Evolutionary conservation across 2,113 vertebrate species (phyloP).

Genomic region (Hiodon alosoides): DNA sequence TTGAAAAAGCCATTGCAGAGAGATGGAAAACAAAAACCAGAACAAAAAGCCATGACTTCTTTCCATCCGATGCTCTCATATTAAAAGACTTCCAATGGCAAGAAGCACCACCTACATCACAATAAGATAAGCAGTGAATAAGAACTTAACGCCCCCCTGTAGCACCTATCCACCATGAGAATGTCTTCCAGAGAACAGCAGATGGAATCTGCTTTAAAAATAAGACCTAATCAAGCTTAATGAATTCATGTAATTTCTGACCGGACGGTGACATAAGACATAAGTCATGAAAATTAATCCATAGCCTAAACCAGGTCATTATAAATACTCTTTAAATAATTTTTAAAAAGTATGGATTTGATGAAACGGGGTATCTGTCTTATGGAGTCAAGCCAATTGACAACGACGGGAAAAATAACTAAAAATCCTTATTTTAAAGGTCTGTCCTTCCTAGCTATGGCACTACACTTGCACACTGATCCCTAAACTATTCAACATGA

Average conservation of each 20-base stretch:
- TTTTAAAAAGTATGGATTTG: constrained; percentile 47
- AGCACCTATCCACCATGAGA: constrained; percentile 34
- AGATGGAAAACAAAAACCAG: not conserved
- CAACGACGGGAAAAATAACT: constrained; percentile 40
- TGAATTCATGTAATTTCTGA: not conserved
- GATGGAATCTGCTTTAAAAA: constrained; percentile 41
- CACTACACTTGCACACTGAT: constrained; percentile 49
- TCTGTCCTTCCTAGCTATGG: constrained; percentile 60
- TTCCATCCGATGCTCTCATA: not conserved
- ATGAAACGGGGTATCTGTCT: constrained; percentile 49
- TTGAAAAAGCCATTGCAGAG: not conserved
- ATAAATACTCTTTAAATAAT: constrained; percentile 57
- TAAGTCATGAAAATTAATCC: not conserved
- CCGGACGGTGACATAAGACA: not conserved
- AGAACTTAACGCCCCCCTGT: constrained; percentile 15
- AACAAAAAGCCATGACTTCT: not conserved
- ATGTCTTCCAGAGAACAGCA: constrained; percentile 42
- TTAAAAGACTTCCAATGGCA: not conserved
- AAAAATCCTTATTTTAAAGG: constrained; percentile 35
- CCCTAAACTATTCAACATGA: constrained; percentile 44
- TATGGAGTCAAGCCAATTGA: constrained; percentile 27
- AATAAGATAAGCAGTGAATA: not conserved
- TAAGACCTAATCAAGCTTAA: constrained; percentile 29
- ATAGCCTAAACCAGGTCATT: constrained; percentile 55
- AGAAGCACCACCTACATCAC: not conserved